Evolutionary conservation across 1,140 invertebrate species (phyloP).

Genomic region (Glomeris maerens): DNA sequence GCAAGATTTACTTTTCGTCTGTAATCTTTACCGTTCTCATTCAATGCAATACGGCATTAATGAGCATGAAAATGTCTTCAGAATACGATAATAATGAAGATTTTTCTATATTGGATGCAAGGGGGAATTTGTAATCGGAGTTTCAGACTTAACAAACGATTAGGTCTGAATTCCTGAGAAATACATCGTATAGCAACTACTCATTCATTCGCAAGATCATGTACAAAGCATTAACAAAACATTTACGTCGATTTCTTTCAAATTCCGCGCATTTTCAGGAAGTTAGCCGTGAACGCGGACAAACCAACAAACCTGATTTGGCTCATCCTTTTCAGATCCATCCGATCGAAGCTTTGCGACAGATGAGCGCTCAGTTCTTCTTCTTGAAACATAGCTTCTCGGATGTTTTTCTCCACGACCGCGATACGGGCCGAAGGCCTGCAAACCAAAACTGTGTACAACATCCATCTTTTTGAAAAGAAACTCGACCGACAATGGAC

Average conservation of each 20-base stretch:
- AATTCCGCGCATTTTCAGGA: neutral
- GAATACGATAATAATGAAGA: too few species aligned
- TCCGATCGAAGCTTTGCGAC: neutral
- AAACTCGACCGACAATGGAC: too few species aligned
- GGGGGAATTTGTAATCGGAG: neutral
- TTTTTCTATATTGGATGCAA: too few species aligned
- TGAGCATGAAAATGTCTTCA: too few species aligned
- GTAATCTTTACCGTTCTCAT: too few species aligned
- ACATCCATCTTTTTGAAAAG: too few species aligned
- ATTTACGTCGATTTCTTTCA: neutral
- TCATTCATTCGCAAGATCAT: too few species aligned
- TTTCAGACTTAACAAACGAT: neutral
- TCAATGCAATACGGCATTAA: too few species aligned
- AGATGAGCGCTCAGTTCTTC: constrained; percentile 9
- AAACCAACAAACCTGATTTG: constrained; percentile 14
- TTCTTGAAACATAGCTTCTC: constrained; percentile 13
- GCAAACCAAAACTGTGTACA: too few species aligned
- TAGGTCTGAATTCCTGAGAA: neutral
- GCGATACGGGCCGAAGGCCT: too few species aligned
- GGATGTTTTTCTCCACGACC: constrained; percentile 15
- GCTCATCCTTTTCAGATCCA: constrained; percentile 9
- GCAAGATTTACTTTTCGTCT: too few species aligned
- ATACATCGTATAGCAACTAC: neutral
- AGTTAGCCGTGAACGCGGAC: neutral
- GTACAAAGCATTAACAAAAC: neutral